Evolutionary conservation across 2,113 vertebrate genomes (phyloP), one percentile per base, ranked within the genome.

Genomic region (Xiphorhynchus elegans): DNA sequence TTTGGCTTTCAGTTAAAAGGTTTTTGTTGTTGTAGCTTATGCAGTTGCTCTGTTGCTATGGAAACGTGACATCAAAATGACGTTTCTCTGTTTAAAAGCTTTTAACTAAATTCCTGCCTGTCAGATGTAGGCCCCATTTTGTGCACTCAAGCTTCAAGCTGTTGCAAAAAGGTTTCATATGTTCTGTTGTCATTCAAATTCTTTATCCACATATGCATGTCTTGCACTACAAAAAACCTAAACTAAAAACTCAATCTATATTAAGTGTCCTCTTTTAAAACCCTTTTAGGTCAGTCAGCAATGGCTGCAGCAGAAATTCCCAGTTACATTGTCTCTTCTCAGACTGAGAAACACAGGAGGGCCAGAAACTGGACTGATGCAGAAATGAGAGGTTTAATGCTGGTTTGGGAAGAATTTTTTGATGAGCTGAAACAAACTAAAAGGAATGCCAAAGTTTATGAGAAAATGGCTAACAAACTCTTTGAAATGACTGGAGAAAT

Each of bases 1-100:
- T 98, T 98, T 98, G 97, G 98, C 99, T 99, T 99, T 99, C 99
- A 99, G 98, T 99, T 99, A 99, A 99, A 99, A 99, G 99, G 99
- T 99, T 99, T 99, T 99, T 99, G 98, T 99, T 98, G 98, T 98
- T 98, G 98, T 98, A 98, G 98, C 98, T 98, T 98, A 98, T 98
- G 98, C 98, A 98, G 98, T 98, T 98, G 98, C 98, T 98, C 98
- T 96, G 99, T 99, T 99, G 98, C 99, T 99, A 98, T 97, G 99
- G 99, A 98, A 99, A 99, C 99, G 98, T 99, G 99, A 99, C 99
- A 99, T 99, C 99, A 99, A 98, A 92, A 98, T 99, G 99, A 99
- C 99, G 99, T 99, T 98, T 97, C 98, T 98, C 98, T 98, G 98
- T 99, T 99, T 99, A 99, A 99, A 99, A 99, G 99, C 99, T 99